Evolutionary conservation across 2,797 vertebrate species (phyloP).

Genomic region (Lophotriccus pileatus): DNA sequence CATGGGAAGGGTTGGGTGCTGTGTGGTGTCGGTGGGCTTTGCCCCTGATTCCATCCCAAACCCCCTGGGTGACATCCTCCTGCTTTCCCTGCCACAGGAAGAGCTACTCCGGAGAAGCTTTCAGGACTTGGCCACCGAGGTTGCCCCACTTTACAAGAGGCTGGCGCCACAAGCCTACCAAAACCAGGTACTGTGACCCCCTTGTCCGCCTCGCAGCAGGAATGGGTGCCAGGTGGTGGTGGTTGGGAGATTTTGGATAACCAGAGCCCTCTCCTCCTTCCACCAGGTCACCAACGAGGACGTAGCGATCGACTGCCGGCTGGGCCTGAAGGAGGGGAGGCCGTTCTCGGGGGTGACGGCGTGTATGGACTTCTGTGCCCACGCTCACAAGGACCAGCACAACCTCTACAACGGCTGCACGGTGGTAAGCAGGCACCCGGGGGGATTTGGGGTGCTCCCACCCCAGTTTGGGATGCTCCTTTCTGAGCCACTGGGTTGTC

Average conservation of each 20-base stretch:
- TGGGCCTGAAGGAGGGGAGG: constrained; percentile 91
- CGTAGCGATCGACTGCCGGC: constrained; percentile 87
- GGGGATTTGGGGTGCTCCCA: accelerated
- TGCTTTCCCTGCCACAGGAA: constrained; percentile 76
- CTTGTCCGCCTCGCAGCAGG: accelerated
- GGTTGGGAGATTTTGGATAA: accelerated
- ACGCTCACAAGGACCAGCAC: constrained; percentile 98
- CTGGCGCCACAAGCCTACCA: constrained; percentile 94
- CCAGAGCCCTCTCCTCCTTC: background rate
- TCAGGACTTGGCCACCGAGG: constrained; percentile 90
- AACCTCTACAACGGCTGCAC: constrained; percentile 98
- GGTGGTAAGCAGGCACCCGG: constrained; percentile 79
- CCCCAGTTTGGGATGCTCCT: background rate
- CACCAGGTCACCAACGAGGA: constrained; percentile 86
- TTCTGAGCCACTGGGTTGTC: background rate
- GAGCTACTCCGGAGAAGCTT: constrained; percentile 92
- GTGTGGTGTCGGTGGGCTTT: accelerated
- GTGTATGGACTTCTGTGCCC: constrained; percentile 99
- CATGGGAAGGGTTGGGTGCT: accelerated
- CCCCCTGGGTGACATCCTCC: background rate
- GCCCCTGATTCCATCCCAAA: accelerated
- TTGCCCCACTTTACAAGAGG: constrained; percentile 90
- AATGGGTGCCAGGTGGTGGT: accelerated
- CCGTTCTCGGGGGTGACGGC: constrained; percentile 97
- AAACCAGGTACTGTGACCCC: constrained; percentile 85